These are phyloP conservation scores for Dinocampus coccinellae DNA, from an alignment of 2,888 invertebrate species.

Conservation along the genomic window DNA sequence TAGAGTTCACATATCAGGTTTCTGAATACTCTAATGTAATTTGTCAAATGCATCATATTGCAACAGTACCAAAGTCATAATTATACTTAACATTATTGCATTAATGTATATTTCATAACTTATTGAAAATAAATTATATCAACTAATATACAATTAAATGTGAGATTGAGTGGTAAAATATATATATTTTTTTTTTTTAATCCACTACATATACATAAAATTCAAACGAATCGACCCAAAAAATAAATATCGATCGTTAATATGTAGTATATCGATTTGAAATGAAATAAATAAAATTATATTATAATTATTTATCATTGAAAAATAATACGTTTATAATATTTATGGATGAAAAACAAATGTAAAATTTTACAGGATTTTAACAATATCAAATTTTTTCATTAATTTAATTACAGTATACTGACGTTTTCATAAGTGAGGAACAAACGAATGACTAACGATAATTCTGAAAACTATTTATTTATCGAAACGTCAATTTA, in stretches of 20 bases:
- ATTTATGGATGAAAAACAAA: neutral
- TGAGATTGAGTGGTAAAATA: no score
- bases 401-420: constrained; percentile 34
- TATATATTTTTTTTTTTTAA: no score
- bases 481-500: neutral
- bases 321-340: neutral
- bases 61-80: neutral
- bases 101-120: no score
- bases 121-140: no score
- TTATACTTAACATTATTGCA: no score
- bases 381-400: constrained; percentile 21
- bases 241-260: neutral
- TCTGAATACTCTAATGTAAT: neutral
- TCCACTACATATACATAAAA: neutral
- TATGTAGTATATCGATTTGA: neutral
- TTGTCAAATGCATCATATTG: neutral
- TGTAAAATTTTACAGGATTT: neutral
- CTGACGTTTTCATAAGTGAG: neutral
- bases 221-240: neutral
- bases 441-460: neutral
- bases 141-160: no score
- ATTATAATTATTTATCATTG: neutral
- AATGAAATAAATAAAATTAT: neutral
- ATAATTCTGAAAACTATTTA: neutral
- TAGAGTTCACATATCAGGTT: neutral